Percentiles rank a stretch among this genome's conserved stretches.
Evolutionary conservation across 2,888 invertebrate genomes (phyloP).

Genomic region (Drosophila lacicola): DNA sequence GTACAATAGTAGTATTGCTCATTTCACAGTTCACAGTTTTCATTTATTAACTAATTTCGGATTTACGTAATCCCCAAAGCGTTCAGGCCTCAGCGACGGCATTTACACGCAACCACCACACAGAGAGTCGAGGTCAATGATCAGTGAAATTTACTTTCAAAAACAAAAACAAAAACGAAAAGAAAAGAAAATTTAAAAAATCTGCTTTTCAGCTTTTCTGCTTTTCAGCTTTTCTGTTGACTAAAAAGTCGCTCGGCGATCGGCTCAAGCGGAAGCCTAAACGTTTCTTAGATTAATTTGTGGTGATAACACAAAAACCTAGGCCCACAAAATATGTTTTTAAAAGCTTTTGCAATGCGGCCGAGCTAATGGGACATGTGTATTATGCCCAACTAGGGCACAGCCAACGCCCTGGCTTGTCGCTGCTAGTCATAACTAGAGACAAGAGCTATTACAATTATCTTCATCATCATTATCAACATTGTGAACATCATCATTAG

Average conservation of each 20-base stretch:
- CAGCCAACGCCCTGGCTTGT: slow-evolving; percentile 49
- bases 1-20: slow-evolving; percentile 47
- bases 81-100: slow-evolving; percentile 56
- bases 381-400: slow-evolving; percentile 48
- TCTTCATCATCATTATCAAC: slow-evolving; percentile 29
- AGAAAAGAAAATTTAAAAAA: slow-evolving; percentile 32
- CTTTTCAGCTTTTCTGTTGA: slow-evolving; percentile 63
- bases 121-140: slow-evolving; percentile 75
- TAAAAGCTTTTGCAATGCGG: slow-evolving; percentile 53
- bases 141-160: slow-evolving; percentile 81
- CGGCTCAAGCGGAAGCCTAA: slow-evolving; percentile 59
- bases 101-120: slow-evolving; percentile 73
- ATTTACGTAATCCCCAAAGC: slow-evolving; percentile 72
- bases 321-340: slow-evolving; percentile 20
- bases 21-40: slow-evolving; percentile 79
- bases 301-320: slow-evolving; percentile 33
- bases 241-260: slow-evolving; percentile 51
- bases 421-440: slow-evolving; percentile 43
- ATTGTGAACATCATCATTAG: slow-evolving; percentile 8
- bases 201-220: slow-evolving; percentile 20
- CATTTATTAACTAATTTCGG: slow-evolving; percentile 80
- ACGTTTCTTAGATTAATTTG: slow-evolving; percentile 58
- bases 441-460: slow-evolving; percentile 40
- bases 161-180: slow-evolving; percentile 9
- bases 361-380: slow-evolving; percentile 28